Percentiles rank a stretch among this genome's conserved stretches.
These are phyloP conservation scores for Leucophenga maculata DNA, from an alignment of 2,888 invertebrate species.

Conservation along the genomic window DNA sequence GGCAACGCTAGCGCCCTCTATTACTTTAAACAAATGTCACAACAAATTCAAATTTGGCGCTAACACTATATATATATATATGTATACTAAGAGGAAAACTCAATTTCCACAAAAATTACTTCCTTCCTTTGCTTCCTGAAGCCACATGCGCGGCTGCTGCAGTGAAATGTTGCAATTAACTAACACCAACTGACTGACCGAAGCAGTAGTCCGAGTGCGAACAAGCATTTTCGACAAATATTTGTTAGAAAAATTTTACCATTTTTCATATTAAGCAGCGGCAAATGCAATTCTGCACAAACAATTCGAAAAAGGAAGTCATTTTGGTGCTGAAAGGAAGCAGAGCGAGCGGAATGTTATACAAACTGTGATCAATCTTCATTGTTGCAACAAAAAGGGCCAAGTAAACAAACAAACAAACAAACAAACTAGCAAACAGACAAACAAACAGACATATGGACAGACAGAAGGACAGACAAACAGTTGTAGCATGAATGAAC, in stretches of 20 bases:
- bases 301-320: constrained; percentile 7
- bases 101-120: neutral
- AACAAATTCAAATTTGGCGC: no score
- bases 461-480: neutral
- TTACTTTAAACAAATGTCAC: no score
- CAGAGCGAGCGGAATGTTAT: constrained; percentile 42
- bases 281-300: constrained; percentile 8
- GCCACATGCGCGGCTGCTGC: neutral
- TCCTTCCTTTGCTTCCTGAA: neutral
- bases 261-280: constrained; percentile 19
- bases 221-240: constrained; percentile 3
- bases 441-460: neutral
- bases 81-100: neutral
- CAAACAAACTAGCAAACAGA: constrained; percentile 2
- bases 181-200: neutral
- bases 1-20: no score
- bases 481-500: constrained; percentile 22
- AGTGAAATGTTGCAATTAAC: constrained; percentile 21
- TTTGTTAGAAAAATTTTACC: constrained; percentile 13
- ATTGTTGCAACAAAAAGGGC: constrained; percentile 33
- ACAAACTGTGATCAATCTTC: constrained; percentile 64
- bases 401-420: neutral
- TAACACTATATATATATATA: no score
- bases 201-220: neutral
- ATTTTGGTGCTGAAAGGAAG: constrained; percentile 15